These are phyloP conservation scores for Catharus bicknelli DNA, from an alignment of 2,113 vertebrate genomes.

Conservation along the genomic window DNA sequence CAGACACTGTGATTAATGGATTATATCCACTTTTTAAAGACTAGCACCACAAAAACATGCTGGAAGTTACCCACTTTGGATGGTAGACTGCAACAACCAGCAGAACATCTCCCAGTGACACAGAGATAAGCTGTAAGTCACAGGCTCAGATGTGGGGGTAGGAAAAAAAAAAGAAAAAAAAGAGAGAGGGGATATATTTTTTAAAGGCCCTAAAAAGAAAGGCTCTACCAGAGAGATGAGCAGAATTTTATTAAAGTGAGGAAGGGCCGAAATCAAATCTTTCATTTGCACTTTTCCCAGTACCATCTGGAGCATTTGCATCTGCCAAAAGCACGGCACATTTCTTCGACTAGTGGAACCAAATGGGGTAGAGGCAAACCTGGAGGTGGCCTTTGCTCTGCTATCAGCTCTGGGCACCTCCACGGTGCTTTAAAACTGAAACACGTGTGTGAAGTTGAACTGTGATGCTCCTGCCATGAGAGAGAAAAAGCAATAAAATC, in stretches of 20 bases:
- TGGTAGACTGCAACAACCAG: not conserved
- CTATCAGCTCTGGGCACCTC: not conserved
- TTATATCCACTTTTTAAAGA: not conserved
- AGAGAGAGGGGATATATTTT: not conserved
- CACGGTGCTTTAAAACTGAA: not conserved
- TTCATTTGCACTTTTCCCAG: slow-evolving; percentile 28
- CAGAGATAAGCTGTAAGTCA: not conserved
- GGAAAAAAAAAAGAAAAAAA: not conserved
- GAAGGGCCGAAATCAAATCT: not conserved
- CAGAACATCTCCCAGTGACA: not conserved
- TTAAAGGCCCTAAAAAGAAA: not conserved
- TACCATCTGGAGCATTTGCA: slow-evolving; percentile 42
- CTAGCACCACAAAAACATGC: not conserved
- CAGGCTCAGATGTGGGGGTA: not conserved
- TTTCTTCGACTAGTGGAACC: not conserved
- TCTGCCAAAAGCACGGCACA: not conserved
- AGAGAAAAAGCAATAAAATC: not conserved
- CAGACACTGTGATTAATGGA: not conserved
- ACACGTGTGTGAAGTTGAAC: not conserved
- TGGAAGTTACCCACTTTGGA: not conserved
- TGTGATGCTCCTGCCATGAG: not conserved
- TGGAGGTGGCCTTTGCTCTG: not conserved
- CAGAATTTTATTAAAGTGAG: not conserved
- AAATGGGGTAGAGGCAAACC: not conserved
- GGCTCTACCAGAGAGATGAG: not conserved